Evolutionary conservation across 2,113 vertebrate species (phyloP).

Genomic region (Malaclemys terrapin): DNA sequence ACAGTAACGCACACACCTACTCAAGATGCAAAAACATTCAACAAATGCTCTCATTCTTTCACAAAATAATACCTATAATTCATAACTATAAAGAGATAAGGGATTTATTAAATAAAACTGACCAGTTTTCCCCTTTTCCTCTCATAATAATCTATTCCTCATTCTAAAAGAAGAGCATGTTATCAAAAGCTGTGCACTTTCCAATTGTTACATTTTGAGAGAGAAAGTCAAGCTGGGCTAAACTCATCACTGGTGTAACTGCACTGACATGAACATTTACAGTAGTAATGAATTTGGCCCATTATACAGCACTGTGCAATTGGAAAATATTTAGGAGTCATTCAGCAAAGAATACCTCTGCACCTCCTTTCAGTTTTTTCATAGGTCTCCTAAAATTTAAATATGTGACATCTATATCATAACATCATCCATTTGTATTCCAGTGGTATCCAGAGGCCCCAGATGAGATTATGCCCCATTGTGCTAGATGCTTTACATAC

Average conservation of each 20-base stretch:
- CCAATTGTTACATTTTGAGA: background rate
- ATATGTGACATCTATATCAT: background rate
- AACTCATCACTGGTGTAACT: background rate
- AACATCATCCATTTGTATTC: background rate
- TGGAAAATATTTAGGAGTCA: background rate
- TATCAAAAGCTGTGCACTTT: background rate
- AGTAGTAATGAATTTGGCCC: background rate
- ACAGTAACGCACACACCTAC: background rate
- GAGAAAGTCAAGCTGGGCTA: background rate
- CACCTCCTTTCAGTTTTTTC: background rate
- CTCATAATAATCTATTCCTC: background rate
- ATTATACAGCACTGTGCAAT: background rate
- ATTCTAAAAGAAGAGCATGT: background rate
- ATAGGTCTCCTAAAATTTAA: background rate
- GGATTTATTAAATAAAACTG: background rate
- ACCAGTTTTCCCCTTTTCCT: background rate
- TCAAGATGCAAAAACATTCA: background rate
- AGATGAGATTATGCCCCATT: background rate
- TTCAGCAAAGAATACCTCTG: background rate
- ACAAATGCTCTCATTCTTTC: background rate
- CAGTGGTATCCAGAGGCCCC: background rate
- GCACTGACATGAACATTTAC: background rate
- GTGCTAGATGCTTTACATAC: background rate
- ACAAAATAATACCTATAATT: background rate
- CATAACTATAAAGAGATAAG: background rate